Evolutionary conservation across 2,888 invertebrate species (phyloP).

Genomic region (Steromphala cineraria): DNA sequence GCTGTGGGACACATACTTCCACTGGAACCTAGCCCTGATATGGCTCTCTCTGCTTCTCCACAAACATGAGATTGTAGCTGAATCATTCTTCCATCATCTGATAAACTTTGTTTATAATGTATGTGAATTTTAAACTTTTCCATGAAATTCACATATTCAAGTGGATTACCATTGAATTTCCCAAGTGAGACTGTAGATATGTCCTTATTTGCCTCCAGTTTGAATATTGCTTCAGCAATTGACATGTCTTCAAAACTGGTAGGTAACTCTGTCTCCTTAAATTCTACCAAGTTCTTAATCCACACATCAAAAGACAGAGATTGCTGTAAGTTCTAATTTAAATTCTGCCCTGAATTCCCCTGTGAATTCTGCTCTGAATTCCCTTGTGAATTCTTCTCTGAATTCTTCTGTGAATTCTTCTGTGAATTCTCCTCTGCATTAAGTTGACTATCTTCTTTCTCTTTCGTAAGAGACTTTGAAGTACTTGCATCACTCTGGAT

Average conservation of each 20-base stretch:
- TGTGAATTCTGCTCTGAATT: neutral
- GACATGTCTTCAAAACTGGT: neutral
- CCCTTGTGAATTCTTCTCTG: too few species aligned
- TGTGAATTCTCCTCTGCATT: too few species aligned
- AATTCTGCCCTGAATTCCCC: neutral
- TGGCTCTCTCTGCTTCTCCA: conserved; percentile 20
- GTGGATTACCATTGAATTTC: neutral
- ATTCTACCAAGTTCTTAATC: conserved; percentile 3
- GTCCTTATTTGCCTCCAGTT: neutral
- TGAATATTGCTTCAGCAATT: neutral
- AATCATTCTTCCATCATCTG: conserved; percentile 24
- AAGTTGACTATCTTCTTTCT: too few species aligned
- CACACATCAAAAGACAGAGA: neutral
- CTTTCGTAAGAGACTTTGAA: too few species aligned
- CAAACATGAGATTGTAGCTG: conserved; percentile 15
- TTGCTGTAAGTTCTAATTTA: too few species aligned
- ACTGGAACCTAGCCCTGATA: conserved; percentile 10
- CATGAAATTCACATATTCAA: conserved; percentile 24
- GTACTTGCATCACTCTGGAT: too few species aligned
- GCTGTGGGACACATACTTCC: conserved; percentile 21
- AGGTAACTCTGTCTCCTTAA: neutral
- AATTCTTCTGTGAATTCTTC: too few species aligned
- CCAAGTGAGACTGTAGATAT: too few species aligned
- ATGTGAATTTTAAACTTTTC: conserved; percentile 27
- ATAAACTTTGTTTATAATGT: conserved; percentile 9